Evolutionary conservation across 2,113 vertebrate genomes (phyloP).

Genomic region (Phycodurus eques): DNA sequence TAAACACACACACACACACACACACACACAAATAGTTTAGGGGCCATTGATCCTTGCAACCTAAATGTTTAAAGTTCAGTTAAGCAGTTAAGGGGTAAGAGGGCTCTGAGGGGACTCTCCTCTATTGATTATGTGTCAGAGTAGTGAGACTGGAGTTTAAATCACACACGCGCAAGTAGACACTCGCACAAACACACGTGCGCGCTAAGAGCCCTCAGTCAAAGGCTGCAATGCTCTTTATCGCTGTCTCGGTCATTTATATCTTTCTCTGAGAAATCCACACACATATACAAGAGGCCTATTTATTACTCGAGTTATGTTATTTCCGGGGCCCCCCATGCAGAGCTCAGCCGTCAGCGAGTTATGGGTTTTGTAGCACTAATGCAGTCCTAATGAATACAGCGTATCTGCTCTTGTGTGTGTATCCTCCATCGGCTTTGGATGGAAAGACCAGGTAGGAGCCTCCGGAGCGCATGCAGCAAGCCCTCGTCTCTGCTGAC

Average conservation of each 20-base stretch:
- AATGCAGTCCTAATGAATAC: constrained; percentile 70
- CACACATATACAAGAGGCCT: constrained; percentile 38
- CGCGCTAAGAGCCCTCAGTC: constrained; percentile 71
- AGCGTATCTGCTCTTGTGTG: constrained; percentile 47
- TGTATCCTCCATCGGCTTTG: constrained; percentile 37
- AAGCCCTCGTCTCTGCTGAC: constrained; percentile 36
- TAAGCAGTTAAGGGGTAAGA: constrained; percentile 97
- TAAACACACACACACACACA: constrained; percentile 48
- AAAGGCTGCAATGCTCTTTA: constrained; percentile 65
- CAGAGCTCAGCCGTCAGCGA: constrained; percentile 55
- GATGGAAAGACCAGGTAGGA: constrained; percentile 52
- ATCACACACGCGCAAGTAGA: constrained; percentile 67
- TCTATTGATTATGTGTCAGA: constrained; percentile 97
- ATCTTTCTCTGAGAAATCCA: constrained; percentile 59
- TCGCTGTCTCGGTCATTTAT: constrained; percentile 71
- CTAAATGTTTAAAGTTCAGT: constrained; percentile 97
- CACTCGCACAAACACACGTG: constrained; percentile 39
- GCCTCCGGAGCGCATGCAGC: constrained; percentile 23
- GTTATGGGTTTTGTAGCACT: constrained; percentile 62
- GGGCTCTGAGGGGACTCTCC: constrained; percentile 89
- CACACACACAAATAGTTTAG: constrained; percentile 70
- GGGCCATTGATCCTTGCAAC: constrained; percentile 91
- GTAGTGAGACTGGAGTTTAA: constrained; percentile 86
- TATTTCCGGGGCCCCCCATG: constrained; percentile 60
- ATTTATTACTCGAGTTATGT: constrained; percentile 71